Conservation (phyloP, 2,797 vertebrate genomes). For the Hyperoplus lanceolatus region DNA sequence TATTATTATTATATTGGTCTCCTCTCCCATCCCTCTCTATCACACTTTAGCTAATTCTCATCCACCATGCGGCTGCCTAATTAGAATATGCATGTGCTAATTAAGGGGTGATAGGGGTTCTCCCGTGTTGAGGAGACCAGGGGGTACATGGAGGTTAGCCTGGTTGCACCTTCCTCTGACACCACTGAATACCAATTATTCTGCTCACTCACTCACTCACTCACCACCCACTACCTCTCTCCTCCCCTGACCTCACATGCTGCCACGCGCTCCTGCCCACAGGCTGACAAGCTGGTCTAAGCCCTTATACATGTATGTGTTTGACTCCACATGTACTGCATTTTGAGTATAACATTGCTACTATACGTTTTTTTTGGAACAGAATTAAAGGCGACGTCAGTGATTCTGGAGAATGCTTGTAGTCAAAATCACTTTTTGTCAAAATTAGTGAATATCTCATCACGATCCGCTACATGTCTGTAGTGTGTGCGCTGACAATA, state of each 20-base stretch:
- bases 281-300: slow-evolving; percentile 36
- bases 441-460: too few species aligned
- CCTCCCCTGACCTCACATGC: slow-evolving; percentile 41
- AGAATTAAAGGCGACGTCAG: too few species aligned
- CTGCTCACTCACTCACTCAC: slow-evolving; percentile 14
- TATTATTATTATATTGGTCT: background rate
- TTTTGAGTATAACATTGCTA: background rate
- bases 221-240: slow-evolving; percentile 26
- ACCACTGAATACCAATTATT: slow-evolving; percentile 72
- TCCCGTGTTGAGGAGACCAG: slow-evolving; percentile 70
- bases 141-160: slow-evolving; percentile 70
- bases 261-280: slow-evolving; percentile 22
- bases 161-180: slow-evolving; percentile 69
- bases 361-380: background rate
- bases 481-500: too few species aligned
- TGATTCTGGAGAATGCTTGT: too few species aligned
- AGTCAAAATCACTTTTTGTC: too few species aligned
- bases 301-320: background rate
- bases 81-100: slow-evolving; percentile 93
- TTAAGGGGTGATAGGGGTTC: slow-evolving; percentile 87
- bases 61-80: slow-evolving; percentile 60
- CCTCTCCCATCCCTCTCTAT: slow-evolving; percentile 18
- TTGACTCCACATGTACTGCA: background rate
- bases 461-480: too few species aligned
- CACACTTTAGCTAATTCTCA: slow-evolving; percentile 49